phyloP scores from a whole-genome alignment of 2,113 vertebrate genomes.

The Elgaria multicarinata region DNA sequence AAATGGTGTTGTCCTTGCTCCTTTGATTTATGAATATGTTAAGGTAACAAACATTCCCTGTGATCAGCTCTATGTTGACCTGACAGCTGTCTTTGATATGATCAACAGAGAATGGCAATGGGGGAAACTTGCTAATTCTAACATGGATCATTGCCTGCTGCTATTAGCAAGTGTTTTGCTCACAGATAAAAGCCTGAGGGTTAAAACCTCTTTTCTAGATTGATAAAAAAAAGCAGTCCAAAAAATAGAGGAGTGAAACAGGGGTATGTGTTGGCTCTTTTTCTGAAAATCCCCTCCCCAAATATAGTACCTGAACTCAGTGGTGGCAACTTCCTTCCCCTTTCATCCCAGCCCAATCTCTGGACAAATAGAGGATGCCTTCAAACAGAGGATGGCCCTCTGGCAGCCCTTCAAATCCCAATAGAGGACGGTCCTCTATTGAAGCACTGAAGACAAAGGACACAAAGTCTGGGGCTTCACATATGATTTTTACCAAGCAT shows the following conservation, averaged over 20 bases:
- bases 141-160: not conserved
- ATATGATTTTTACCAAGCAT: too few species aligned
- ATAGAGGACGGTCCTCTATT: too few species aligned
- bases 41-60: not conserved
- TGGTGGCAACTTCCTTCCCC: not conserved
- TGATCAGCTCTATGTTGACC: not conserved
- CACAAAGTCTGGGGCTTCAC: too few species aligned
- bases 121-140: not conserved
- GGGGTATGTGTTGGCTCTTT: not conserved
- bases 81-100: not conserved
- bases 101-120: not conserved
- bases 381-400: too few species aligned
- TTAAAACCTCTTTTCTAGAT: not conserved
- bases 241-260: not conserved
- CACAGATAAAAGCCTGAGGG: not conserved
- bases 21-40: not conserved
- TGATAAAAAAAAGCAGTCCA: not conserved
- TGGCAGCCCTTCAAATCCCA: too few species aligned
- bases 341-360: not conserved
- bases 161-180: not conserved
- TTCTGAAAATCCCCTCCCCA: not conserved
- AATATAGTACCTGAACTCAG: not conserved
- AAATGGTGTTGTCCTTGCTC: not conserved
- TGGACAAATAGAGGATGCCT: too few species aligned
- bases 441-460: too few species aligned